Evolutionary conservation across 2,888 invertebrate species (phyloP).

Genomic region (Lycophotia porphyrea): DNA sequence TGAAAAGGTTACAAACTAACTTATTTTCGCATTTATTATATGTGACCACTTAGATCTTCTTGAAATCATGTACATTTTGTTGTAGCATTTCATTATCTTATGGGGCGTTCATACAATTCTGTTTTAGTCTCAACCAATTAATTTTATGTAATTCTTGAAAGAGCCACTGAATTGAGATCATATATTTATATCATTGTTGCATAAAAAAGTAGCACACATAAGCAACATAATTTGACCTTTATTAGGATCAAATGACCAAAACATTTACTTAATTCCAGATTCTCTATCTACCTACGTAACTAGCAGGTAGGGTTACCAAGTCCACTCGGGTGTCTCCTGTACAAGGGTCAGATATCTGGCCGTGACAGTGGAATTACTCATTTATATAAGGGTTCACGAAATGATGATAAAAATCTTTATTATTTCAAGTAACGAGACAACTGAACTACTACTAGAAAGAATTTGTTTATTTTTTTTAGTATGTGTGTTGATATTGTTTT

Average conservation of each 20-base stretch:
- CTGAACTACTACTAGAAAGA: background rate
- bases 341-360: conserved; percentile 33
- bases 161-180: background rate
- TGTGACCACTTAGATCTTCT: background rate
- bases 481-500: no score
- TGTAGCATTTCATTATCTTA: no score
- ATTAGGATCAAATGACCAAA: background rate
- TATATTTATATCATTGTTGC: background rate
- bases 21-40: no score
- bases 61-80: background rate
- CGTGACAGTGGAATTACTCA: conserved; percentile 26
- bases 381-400: conserved; percentile 7
- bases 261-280: background rate
- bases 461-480: no score
- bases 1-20: no score
- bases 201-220: background rate
- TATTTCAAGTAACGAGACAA: background rate
- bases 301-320: background rate
- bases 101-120: background rate
- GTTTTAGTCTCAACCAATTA: background rate
- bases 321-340: conserved; percentile 16
- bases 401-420: background rate
- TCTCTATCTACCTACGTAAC: background rate
- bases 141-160: background rate
- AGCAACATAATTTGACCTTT: no score